These are phyloP conservation scores for Volucella zonaria DNA, from an alignment of 2,888 invertebrate species.

Conservation along the genomic window DNA sequence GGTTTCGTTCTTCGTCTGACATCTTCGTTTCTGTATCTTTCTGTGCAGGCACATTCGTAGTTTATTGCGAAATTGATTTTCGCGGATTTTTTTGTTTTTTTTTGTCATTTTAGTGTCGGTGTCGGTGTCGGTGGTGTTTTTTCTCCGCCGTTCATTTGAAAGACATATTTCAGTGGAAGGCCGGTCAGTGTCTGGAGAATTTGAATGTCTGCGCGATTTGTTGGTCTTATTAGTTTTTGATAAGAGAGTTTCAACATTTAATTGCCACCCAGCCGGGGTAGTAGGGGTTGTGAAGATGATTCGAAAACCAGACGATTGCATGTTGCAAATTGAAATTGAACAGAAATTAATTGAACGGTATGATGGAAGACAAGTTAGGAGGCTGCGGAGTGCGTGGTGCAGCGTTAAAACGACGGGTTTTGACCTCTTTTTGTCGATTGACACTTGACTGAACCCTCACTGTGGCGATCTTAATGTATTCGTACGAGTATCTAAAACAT, in stretches of 20 bases:
- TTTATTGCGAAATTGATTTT: constrained; percentile 23
- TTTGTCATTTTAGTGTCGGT: not conserved
- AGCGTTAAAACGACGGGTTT: constrained; percentile 18
- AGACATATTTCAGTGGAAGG: constrained; percentile 47
- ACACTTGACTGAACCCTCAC: not conserved
- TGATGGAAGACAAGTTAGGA: not conserved
- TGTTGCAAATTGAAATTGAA: constrained; percentile 25
- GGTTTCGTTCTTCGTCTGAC: no score
- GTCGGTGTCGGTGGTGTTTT: not conserved
- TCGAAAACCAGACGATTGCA: constrained; percentile 10
- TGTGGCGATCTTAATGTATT: not conserved
- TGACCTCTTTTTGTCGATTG: constrained; percentile 43
- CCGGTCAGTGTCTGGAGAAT: constrained; percentile 57
- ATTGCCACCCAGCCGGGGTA: constrained; percentile 41
- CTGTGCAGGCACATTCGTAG: not conserved
- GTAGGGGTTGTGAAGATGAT: constrained; percentile 13
- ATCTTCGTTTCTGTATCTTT: not conserved
- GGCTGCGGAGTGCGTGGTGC: not conserved
- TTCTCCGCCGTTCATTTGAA: not conserved
- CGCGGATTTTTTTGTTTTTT: constrained; percentile 11
- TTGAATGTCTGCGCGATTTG: constrained; percentile 1
- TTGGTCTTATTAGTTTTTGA: constrained; percentile 1
- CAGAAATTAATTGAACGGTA: constrained; percentile 53
- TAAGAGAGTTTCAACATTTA: constrained; percentile 24
- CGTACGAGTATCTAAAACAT: constrained; percentile 25